Evolutionary conservation across 2,888 invertebrate species (phyloP).

Genomic region (Ellobium chinense): DNA sequence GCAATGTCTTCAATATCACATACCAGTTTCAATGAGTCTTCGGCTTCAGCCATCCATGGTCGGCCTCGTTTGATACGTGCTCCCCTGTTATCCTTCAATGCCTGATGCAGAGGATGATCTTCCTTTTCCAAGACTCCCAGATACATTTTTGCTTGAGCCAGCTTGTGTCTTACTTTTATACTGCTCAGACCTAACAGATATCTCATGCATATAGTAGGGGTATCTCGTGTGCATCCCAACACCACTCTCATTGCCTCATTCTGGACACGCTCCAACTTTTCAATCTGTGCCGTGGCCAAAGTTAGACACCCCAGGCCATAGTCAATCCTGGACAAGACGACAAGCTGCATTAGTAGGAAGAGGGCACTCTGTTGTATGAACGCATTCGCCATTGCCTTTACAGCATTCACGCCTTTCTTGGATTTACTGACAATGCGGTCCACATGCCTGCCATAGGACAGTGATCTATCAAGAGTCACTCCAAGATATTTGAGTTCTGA

Average conservation of each 20-base stretch:
- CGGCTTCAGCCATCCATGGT: not conserved
- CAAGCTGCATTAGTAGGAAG: not conserved
- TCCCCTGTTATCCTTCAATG: not conserved
- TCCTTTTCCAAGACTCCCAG: not conserved
- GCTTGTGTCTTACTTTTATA: not conserved
- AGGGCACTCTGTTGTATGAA: not conserved
- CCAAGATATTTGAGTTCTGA: not conserved
- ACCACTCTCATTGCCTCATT: slow-evolving; percentile 3
- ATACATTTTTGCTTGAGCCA: not conserved
- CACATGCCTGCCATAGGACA: not conserved
- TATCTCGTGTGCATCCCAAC: not conserved
- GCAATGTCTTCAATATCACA: not conserved
- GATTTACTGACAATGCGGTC: not conserved
- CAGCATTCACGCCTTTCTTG: not conserved
- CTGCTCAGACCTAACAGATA: not conserved
- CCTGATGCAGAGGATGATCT: not conserved
- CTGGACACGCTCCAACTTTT: not conserved
- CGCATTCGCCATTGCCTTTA: not conserved
- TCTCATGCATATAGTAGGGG: not conserved
- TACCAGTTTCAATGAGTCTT: not conserved
- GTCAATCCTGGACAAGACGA: not conserved
- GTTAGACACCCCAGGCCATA: not conserved
- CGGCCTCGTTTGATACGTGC: not conserved
- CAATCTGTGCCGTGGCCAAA: not conserved
- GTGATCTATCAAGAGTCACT: not conserved